Base-by-base conservation (phyloP, 2,797 vertebrate species). In the Tiaroga cobitis region DNA sequence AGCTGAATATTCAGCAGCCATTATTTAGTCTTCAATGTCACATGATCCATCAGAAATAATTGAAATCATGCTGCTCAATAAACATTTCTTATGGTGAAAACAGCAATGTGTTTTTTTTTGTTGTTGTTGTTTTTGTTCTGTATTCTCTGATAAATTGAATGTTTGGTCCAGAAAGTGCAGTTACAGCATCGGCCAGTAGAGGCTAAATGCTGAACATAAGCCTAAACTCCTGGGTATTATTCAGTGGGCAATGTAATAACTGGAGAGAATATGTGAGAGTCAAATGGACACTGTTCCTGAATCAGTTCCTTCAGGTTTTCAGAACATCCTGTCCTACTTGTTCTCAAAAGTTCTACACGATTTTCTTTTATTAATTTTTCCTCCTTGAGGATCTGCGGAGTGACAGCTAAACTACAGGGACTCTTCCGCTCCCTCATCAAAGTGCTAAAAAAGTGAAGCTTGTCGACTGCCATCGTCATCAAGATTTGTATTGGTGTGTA, bases 391-490 rank as follows among this genome's bases (percentile, higher is more conserved):
- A 80, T 37, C 70, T 80, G 46, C 46, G 11, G 61, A 77, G 29
- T 70, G 65, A 63, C 80, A 78, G 79, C 77, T 80, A 51, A 56
- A 56, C 87, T 70, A 69, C 32, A 80, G 69, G 76, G 68, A 86
- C 29, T 34, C 76, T 5, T 24, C 19, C 15, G 13, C 70, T 83
- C 84, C 61, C 84, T 34, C n/a, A n/a, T 74, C 32, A 80, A 72
- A 63, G 56, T 67, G 51, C 59, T 51, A 69, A 56, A 61, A 73
- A 78, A 79, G 59, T n/a, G 16, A 29, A 72, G 24, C 24, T 72
- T 21, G 73, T 51, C 77, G 5, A 79, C 54, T 80, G 84, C 7
- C 16, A 19, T 54, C 0, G 2, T 46, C 61, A 43, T 21, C 15
- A 34, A 63, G 41, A 67, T 39, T 8, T 21, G 43, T 32, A 65